These are phyloP conservation scores for Caranx melampygus DNA, from an alignment of 2,113 vertebrate species.

Conservation along the genomic window DNA sequence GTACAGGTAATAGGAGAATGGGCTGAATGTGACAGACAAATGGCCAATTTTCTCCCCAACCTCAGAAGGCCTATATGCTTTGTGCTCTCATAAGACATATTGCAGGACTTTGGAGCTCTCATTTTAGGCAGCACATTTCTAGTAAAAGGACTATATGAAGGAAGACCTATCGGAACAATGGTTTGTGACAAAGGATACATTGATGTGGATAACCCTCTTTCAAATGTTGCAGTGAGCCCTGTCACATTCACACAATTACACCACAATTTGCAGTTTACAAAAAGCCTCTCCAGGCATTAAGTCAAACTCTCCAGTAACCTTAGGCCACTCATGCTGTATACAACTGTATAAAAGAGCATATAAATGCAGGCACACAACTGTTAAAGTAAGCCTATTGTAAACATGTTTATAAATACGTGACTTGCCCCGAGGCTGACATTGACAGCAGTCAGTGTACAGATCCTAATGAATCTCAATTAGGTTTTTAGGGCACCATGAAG, in stretches of 20 bases:
- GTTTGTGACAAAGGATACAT: constrained; percentile 23
- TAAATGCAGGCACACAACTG: not conserved
- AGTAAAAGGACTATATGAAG: constrained; percentile 36
- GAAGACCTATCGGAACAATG: constrained; percentile 40
- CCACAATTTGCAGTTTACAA: constrained; percentile 42
- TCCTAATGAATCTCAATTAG: constrained; percentile 46
- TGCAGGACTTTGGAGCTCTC: constrained; percentile 30
- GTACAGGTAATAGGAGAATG: constrained; percentile 68
- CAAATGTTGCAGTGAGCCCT: constrained; percentile 28
- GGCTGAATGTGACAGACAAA: constrained; percentile 65
- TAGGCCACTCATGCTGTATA: constrained; percentile 37
- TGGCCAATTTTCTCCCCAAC: constrained; percentile 66
- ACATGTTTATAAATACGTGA: constrained; percentile 47
- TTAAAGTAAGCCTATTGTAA: constrained; percentile 32
- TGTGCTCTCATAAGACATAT: constrained; percentile 54
- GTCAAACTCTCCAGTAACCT: constrained; percentile 40
- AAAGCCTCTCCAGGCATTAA: constrained; percentile 10
- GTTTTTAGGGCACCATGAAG: constrained; percentile 22
- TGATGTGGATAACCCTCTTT: constrained; percentile 28
- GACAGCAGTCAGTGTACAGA: constrained; percentile 23
- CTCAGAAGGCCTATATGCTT: constrained; percentile 43
- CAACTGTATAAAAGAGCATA: constrained; percentile 54
- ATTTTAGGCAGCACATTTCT: constrained; percentile 23
- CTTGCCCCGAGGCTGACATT: constrained; percentile 38
- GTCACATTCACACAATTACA: constrained; percentile 62